These are phyloP conservation scores for Drosophila oshimai DNA, from an alignment of 1,140 invertebrate species.

Conservation along the genomic window DNA sequence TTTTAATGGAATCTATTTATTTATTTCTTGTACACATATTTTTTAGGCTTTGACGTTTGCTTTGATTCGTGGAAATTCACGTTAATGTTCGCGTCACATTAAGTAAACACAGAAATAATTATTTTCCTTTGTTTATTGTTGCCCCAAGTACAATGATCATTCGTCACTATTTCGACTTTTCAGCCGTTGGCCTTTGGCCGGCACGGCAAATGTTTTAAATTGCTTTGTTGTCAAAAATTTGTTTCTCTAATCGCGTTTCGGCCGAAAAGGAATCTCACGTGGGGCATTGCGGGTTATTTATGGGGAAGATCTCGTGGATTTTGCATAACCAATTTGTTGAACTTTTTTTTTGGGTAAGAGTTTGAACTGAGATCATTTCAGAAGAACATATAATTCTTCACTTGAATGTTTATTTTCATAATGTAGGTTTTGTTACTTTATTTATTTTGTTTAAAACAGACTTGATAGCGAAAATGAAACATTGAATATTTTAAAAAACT, in stretches of 20 bases:
- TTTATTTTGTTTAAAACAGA: not conserved
- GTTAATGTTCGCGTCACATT: slow-evolving; percentile 39
- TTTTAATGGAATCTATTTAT: slow-evolving; percentile 52
- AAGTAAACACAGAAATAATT: slow-evolving; percentile 54
- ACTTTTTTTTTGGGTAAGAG: not conserved
- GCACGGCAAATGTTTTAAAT: slow-evolving; percentile 38
- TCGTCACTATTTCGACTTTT: slow-evolving; percentile 33
- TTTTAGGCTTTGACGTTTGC: slow-evolving; percentile 45
- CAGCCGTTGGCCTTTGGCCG: slow-evolving; percentile 3
- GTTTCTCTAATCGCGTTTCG: slow-evolving; percentile 8
- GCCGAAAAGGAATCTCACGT: slow-evolving; percentile 21
- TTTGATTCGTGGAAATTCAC: slow-evolving; percentile 52
- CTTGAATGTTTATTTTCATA: not conserved
- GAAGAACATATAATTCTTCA: not conserved
- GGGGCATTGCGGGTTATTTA: slow-evolving; percentile 10
- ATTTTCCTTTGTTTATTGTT: slow-evolving; percentile 29
- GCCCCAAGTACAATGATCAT: slow-evolving; percentile 43
- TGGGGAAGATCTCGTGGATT: slow-evolving; percentile 13
- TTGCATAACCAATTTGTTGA: slow-evolving; percentile 28
- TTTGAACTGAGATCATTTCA: not conserved
- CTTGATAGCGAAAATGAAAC: too few species aligned
- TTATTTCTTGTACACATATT: slow-evolving; percentile 35
- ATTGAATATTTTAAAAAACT: too few species aligned
- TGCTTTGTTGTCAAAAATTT: slow-evolving; percentile 37
- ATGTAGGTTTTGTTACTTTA: not conserved